Percentiles rank a stretch among this genome's conserved stretches.
Evolutionary conservation across 2,113 vertebrate genomes (phyloP).

Genomic region (Syngnathus typhle): DNA sequence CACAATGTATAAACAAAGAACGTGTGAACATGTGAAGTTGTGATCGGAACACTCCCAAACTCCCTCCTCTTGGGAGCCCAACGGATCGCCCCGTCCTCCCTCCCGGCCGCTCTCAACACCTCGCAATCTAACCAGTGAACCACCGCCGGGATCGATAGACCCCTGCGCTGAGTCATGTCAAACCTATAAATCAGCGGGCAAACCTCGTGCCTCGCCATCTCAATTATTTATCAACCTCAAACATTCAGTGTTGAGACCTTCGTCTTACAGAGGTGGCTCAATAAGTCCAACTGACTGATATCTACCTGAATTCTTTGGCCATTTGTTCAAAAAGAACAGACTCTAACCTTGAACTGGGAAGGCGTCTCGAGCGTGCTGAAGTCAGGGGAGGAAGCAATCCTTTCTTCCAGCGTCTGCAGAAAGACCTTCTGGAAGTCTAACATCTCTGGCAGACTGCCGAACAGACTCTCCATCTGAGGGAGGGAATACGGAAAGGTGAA

Average conservation of each 20-base stretch:
- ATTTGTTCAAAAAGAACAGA: constrained; percentile 14
- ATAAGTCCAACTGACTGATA: neutral
- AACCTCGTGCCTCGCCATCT: constrained; percentile 24
- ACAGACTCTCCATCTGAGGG: constrained; percentile 92
- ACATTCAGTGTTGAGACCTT: constrained; percentile 16
- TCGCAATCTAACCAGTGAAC: constrained; percentile 36
- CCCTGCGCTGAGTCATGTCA: constrained; percentile 33
- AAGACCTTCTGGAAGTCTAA: constrained; percentile 95
- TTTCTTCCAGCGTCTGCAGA: constrained; percentile 91
- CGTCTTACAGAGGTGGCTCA: neutral
- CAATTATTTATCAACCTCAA: constrained; percentile 38
- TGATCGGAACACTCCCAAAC: constrained; percentile 14
- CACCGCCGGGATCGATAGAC: constrained; percentile 44
- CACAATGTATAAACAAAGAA: constrained; percentile 21
- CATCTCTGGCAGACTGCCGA: constrained; percentile 96
- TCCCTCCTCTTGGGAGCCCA: constrained; percentile 18
- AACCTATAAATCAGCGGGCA: constrained; percentile 35
- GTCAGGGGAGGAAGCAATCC: constrained; percentile 84
- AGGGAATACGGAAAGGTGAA: neutral
- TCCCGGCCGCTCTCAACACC: constrained; percentile 39
- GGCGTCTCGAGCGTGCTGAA: constrained; percentile 86
- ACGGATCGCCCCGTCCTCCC: constrained; percentile 12
- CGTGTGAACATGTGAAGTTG: constrained; percentile 42
- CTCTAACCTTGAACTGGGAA: constrained; percentile 84
- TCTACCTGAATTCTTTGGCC: neutral